Evolutionary conservation across 1,140 invertebrate species (phyloP), one percentile per base, ranked within the genome.

Genomic region (Tetragnatha versicolor): DNA sequence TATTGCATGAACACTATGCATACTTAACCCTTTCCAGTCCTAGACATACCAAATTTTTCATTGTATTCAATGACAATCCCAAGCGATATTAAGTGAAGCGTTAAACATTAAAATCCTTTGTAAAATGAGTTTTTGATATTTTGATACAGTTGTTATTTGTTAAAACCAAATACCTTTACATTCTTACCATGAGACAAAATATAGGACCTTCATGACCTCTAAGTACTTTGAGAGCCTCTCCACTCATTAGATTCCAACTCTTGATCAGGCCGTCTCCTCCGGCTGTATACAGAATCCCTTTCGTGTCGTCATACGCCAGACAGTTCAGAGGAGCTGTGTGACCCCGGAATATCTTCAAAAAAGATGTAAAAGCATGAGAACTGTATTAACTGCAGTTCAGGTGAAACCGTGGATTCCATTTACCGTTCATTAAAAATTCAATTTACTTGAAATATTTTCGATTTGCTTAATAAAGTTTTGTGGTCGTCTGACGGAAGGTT

Each of bases 281-380:
- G 73, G 87, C 88, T 5, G 88, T 89, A 79, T 87, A 88, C 3
- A 89, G 81, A 14, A 86, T 83, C 63, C 85, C 81, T 3, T 86
- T 87, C 6, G 81, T 68, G 0, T 82, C 68, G 80, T 89, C 88
- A 0, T 85, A 85, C 3, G 85, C 85, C 84, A 89, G 85, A 80
- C 86, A 88, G 27, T 87, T 88, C 27, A 89, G 84, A 12, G 88
- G 86, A 0, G 85, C 87, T 7, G 83, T 86, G 80, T 89, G 88
- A 6, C 84, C 84, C 12, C 79, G 63, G 35, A 84, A 84, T n/a
- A 83, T 77, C 83, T 86, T 70, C 0, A 77, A 78, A 80, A 84
- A 85, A 53, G 85, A 83, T 81, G n/a, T n/a, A n/a, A n/a, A n/a
- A n/a, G n/a, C n/a, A n/a, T n/a, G n/a, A n/a, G n/a, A n/a, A n/a